phyloP scores from a whole-genome alignment of 1,140 invertebrate species.

The Steinernema khuongi region DNA sequence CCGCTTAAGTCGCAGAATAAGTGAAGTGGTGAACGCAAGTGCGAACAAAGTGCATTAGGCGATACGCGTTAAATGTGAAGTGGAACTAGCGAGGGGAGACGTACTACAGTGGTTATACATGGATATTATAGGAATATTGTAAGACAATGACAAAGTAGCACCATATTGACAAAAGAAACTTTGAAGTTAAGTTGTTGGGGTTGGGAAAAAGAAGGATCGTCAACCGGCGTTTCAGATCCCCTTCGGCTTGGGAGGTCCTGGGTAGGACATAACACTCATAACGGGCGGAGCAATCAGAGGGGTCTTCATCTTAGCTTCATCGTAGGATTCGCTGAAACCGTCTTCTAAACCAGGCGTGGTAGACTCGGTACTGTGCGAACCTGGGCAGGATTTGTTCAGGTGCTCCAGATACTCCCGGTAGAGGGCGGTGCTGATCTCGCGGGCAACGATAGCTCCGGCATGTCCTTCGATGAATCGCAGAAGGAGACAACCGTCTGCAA shows the following conservation, averaged over 20 bases:
- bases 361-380: not conserved
- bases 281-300: not conserved
- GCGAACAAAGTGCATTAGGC: not conserved
- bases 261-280: not conserved
- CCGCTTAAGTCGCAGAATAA: not conserved
- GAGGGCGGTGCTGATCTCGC: slow-evolving; percentile 40
- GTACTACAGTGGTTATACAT: not conserved
- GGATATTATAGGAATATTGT: not conserved
- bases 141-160: too few relatives aligned
- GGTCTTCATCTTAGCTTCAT: not conserved
- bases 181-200: too few relatives aligned
- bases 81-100: too few relatives aligned
- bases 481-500: slow-evolving; percentile 51
- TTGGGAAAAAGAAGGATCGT: not conserved
- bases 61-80: not conserved
- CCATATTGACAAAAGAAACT: too few relatives aligned
- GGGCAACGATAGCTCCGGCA: slow-evolving; percentile 57
- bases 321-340: not conserved
- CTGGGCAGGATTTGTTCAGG: not conserved
- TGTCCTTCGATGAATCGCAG: slow-evolving; percentile 57
- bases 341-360: not conserved
- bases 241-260: not conserved
- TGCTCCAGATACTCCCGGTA: slow-evolving; percentile 39
- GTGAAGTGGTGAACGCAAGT: not conserved
- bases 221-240: not conserved